Evolutionary conservation across 2,888 invertebrate genomes (phyloP).

Genomic region (Chalcis sispes): DNA sequence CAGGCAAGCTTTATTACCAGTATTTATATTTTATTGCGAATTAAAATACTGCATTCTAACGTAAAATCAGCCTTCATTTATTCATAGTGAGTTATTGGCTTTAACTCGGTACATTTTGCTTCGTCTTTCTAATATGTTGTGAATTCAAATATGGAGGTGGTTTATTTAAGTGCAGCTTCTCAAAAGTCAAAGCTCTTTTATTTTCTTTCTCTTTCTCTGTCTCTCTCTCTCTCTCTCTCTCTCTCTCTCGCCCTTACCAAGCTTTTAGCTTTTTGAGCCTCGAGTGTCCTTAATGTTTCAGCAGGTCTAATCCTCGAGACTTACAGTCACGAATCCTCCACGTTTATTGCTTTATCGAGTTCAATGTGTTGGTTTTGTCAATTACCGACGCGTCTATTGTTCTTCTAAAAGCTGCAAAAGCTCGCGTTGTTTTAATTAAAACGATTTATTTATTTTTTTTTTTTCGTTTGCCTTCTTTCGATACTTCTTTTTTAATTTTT

Average conservation of each 20-base stretch:
- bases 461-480: neutral
- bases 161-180: constrained; percentile 51
- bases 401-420: constrained; percentile 23
- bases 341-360: constrained; percentile 55
- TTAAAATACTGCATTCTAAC: neutral
- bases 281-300: constrained; percentile 55
- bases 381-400: constrained; percentile 44
- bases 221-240: constrained; percentile 27
- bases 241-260: constrained; percentile 9
- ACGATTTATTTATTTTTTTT: constrained; percentile 22
- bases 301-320: constrained; percentile 51
- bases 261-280: constrained; percentile 45
- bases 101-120: constrained; percentile 25
- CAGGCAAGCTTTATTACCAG: too few species aligned
- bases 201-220: constrained; percentile 25
- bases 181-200: constrained; percentile 30
- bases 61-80: constrained; percentile 19
- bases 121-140: constrained; percentile 34
- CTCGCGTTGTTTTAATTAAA: constrained; percentile 24
- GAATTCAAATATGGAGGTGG: constrained; percentile 47
- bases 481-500: neutral
- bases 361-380: constrained; percentile 53
- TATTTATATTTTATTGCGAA: too few species aligned
- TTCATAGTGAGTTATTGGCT: constrained; percentile 27
- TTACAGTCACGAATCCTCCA: constrained; percentile 35